phyloP scores from a whole-genome alignment of 1,140 invertebrate genomes.

The Riptortus pedestris region DNA sequence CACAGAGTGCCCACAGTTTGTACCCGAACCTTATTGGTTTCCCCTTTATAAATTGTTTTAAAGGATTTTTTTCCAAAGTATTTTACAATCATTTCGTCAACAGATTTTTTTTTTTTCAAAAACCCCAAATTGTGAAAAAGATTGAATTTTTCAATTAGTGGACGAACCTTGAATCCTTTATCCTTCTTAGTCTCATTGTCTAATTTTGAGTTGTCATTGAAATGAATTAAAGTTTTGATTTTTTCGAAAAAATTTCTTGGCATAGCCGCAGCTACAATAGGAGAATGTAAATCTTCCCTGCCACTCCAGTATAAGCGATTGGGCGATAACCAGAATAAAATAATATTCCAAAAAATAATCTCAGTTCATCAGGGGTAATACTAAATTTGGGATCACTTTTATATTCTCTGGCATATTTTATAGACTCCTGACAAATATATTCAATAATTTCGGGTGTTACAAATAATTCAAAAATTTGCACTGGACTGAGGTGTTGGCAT shows the following conservation, averaged over 20 bases:
- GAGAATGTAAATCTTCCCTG: not conserved
- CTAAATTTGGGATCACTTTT: not conserved
- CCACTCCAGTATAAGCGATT: not conserved
- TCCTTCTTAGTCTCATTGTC: not conserved
- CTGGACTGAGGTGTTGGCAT: not conserved
- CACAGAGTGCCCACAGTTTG: not conserved
- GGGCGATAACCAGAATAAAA: not conserved
- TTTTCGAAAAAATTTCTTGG: no score
- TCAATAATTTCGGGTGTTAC: not conserved
- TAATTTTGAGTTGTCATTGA: no score
- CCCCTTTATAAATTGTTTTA: no score
- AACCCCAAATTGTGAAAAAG: no score
- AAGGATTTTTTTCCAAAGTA: not conserved
- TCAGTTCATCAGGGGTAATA: no score
- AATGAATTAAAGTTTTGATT: no score
- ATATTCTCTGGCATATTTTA: no score
- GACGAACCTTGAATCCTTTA: not conserved
- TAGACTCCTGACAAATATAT: not conserved
- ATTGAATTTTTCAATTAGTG: not conserved
- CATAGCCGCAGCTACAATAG: no score
- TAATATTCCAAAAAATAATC: no score
- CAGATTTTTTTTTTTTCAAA: not conserved
- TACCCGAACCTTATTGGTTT: not conserved
- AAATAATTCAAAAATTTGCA: not conserved
- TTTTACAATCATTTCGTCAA: conserved; percentile 1